Percentiles rank a stretch among this genome's conserved stretches.
Conservation (phyloP, 2,888 invertebrate species). For the Tanypteryx hageni region DNA sequence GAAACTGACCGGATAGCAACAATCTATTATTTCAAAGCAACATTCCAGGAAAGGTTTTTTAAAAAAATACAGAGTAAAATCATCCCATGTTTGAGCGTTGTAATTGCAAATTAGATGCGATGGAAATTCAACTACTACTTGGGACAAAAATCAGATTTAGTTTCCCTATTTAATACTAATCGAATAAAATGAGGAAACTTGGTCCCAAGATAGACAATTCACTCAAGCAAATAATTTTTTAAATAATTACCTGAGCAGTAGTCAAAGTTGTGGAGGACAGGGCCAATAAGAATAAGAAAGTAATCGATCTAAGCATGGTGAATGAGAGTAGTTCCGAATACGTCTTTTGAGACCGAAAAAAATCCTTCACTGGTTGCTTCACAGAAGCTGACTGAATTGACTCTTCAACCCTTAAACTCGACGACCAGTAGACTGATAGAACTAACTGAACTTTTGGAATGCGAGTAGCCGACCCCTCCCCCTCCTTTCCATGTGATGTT, state of each 20-base stretch:
- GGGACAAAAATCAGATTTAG: too few species aligned
- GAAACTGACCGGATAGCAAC: too few species aligned
- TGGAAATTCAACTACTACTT: too few species aligned
- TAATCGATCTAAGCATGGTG: not conserved
- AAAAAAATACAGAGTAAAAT: too few species aligned
- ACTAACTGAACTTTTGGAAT: slow-evolving; percentile 42
- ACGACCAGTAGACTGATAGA: not conserved
- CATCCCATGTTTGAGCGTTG: too few species aligned
- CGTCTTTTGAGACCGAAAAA: not conserved
- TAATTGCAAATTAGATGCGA: too few species aligned
- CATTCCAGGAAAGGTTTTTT: too few species aligned
- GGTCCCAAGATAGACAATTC: too few species aligned
- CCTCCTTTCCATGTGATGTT: not conserved
- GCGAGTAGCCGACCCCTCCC: slow-evolving; percentile 18
- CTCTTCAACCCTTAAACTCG: not conserved
- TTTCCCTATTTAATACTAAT: too few species aligned
- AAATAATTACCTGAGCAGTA: slow-evolving; percentile 9
- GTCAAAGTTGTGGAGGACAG: not conserved
- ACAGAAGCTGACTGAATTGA: not conserved
- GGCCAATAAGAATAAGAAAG: not conserved
- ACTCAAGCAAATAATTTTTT: not conserved
- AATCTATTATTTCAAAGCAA: too few species aligned
- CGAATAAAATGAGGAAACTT: too few species aligned
- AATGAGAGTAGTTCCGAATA: not conserved
- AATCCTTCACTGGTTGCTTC: not conserved